Evolutionary conservation across 2,797 vertebrate genomes (phyloP).

Genomic region (Zalophus californianus): DNA sequence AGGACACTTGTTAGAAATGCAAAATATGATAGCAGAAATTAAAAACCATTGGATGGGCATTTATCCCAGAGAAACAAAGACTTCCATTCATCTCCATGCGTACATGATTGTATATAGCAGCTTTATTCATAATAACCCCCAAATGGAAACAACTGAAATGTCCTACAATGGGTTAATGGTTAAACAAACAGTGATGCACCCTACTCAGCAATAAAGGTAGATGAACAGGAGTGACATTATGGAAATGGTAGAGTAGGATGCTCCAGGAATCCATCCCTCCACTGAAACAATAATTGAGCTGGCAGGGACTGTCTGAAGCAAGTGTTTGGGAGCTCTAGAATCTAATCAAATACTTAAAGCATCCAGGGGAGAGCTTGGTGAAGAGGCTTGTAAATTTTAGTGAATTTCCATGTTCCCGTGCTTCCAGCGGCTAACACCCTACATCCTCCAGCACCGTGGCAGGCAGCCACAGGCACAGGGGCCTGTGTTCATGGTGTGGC

Average conservation of each 20-base stretch:
- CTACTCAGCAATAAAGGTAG: neutral
- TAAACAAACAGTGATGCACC: neutral
- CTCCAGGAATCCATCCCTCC: neutral
- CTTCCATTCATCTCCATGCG: neutral
- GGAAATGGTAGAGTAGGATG: neutral
- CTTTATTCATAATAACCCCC: neutral
- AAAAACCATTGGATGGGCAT: neutral
- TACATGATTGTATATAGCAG: neutral
- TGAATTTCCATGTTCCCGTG: neutral
- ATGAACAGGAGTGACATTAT: neutral
- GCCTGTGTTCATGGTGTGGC: neutral
- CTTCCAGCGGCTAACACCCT: neutral
- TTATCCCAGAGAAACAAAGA: neutral
- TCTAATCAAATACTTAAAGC: neutral
- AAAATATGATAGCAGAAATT: neutral
- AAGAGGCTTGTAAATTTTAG: neutral
- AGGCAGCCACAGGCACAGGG: neutral
- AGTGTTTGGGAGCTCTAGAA: neutral
- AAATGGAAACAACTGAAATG: neutral
- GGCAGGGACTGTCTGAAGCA: neutral
- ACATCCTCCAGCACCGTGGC: neutral
- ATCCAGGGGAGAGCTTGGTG: neutral
- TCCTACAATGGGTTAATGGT: neutral
- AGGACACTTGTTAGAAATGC: neutral
- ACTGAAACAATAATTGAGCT: neutral